phyloP scores from a whole-genome alignment of 2,797 vertebrate species.

The Neostethus bicornis region DNA sequence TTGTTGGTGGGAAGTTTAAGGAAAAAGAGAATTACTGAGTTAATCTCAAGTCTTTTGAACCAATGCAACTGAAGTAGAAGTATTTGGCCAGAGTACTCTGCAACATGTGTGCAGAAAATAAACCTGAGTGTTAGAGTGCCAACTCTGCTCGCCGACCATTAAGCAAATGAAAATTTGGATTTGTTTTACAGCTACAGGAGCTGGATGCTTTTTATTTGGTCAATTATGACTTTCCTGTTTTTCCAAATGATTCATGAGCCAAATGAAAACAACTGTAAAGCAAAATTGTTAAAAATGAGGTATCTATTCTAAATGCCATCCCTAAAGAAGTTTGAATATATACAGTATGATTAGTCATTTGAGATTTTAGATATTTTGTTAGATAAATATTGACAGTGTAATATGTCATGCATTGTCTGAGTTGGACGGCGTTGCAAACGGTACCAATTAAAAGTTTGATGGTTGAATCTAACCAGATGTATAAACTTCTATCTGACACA shows the following conservation, averaged over 20 bases:
- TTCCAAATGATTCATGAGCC: neutral
- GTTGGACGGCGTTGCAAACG: no score
- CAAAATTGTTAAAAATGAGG: neutral
- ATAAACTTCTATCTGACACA: slow-evolving; percentile 34
- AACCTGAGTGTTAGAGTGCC: neutral
- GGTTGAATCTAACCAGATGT: neutral
- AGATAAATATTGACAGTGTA: neutral
- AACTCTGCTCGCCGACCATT: neutral
- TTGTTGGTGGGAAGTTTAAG: neutral
- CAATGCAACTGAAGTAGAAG: neutral
- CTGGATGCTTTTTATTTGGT: neutral
- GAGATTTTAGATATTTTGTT: no score
- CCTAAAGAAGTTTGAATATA: no score
- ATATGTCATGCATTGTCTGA: neutral
- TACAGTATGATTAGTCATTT: no score
- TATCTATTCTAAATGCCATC: no score
- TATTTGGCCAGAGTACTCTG: neutral
- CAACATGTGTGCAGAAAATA: neutral
- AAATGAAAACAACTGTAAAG: neutral
- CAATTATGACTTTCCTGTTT: neutral
- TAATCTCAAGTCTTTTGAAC: neutral
- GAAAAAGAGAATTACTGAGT: neutral
- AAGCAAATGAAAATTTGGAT: neutral
- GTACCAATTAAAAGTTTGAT: no score
- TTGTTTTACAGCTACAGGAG: neutral